Conservation (phyloP, 1,140 invertebrate genomes). For the Cyclina sinensis region DNA sequence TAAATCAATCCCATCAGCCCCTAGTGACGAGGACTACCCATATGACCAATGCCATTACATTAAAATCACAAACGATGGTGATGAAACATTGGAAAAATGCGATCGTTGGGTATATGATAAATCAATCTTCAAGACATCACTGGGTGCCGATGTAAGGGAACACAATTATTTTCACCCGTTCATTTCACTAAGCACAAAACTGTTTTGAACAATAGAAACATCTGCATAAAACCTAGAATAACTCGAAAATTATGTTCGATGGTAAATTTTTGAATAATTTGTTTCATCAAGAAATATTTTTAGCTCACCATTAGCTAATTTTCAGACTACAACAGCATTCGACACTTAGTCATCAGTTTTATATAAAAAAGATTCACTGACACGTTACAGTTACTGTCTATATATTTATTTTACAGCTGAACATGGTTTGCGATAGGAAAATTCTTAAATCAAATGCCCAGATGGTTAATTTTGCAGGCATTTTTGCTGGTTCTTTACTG, state of each 20-base stretch:
- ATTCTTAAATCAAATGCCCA: slow-evolving; percentile 54
- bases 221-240: no score
- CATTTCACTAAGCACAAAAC: no score
- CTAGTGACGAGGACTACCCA: not conserved
- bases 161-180: no score
- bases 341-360: no score
- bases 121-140: slow-evolving; percentile 39
- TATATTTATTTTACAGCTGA: slow-evolving; percentile 20
- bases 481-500: slow-evolving; percentile 37
- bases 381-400: no score
- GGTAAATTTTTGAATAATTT: no score
- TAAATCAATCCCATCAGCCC: slow-evolving; percentile 36
- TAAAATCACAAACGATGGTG: not conserved
- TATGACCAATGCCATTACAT: slow-evolving; percentile 50
- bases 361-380: no score
- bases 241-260: no score
- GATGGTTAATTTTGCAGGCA: slow-evolving; percentile 41
- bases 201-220: no score
- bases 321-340: no score
- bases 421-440: slow-evolving; percentile 48
- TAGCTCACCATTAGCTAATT: no score
- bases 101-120: slow-evolving; percentile 62
- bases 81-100: slow-evolving; percentile 34
- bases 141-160: slow-evolving; percentile 51
- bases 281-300: no score